These are phyloP conservation scores for Cosmorhoe ocellata DNA, from an alignment of 2,888 invertebrate species.

Conservation along the genomic window DNA sequence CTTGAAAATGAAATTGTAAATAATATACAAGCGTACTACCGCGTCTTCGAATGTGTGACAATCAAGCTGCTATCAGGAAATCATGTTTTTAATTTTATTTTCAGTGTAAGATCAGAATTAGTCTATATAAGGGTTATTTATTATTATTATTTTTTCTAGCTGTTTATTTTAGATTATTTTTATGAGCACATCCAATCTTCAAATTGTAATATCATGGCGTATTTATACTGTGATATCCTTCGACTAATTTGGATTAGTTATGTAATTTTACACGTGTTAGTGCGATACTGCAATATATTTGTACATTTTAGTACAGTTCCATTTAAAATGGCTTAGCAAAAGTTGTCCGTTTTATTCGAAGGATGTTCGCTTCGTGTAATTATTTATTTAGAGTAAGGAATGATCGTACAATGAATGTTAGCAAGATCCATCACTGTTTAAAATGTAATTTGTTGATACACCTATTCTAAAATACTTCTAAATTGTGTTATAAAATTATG, in stretches of 20 bases:
- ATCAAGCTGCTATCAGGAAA: background rate
- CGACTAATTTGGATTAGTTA: slow-evolving; percentile 32
- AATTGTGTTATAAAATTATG: slow-evolving; percentile 7
- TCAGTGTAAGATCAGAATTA: slow-evolving; percentile 14
- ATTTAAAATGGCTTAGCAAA: slow-evolving; percentile 19
- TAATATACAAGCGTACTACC: too few species aligned
- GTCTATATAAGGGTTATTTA: slow-evolving; percentile 26
- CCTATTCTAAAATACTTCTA: slow-evolving; percentile 8
- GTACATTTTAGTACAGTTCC: slow-evolving; percentile 23
- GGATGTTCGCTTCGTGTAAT: slow-evolving; percentile 44
- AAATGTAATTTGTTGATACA: slow-evolving; percentile 11
- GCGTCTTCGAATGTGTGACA: too few species aligned
- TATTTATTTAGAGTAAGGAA: slow-evolving; percentile 63
- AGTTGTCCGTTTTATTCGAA: slow-evolving; percentile 39
- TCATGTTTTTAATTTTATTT: slow-evolving; percentile 17
- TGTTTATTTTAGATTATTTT: slow-evolving; percentile 26
- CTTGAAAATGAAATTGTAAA: background rate
- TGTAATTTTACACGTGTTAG: slow-evolving; percentile 22
- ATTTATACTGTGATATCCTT: slow-evolving; percentile 36
- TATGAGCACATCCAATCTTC: slow-evolving; percentile 40
- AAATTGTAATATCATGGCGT: slow-evolving; percentile 41
- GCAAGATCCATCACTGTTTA: slow-evolving; percentile 15
- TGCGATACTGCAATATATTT: slow-evolving; percentile 10
- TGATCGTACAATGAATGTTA: slow-evolving; percentile 44
- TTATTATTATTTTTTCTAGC: slow-evolving; percentile 29